Evolutionary conservation across 2,113 vertebrate genomes (phyloP).

Genomic region (Leiothrix lutea): DNA sequence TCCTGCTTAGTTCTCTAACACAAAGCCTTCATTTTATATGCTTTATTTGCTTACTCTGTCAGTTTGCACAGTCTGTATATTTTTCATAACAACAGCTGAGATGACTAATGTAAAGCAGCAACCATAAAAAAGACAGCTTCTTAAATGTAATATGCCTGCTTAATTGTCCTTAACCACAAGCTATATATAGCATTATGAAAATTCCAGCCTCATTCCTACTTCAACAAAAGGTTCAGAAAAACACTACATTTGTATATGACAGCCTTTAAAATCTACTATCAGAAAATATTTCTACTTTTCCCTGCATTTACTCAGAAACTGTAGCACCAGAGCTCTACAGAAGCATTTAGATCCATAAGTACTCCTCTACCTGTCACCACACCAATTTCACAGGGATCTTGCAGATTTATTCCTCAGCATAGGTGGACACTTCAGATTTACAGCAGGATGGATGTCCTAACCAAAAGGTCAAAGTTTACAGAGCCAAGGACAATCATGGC

Average conservation of each 20-base stretch:
- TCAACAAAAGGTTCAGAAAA: not conserved
- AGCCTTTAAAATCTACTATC: not conserved
- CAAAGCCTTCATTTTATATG: not conserved
- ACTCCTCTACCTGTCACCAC: not conserved
- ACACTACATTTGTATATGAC: not conserved
- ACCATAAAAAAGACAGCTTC: not conserved
- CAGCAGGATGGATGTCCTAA: not conserved
- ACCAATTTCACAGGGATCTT: not conserved
- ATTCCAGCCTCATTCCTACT: not conserved
- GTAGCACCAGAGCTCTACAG: not conserved
- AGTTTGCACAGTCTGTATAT: not conserved
- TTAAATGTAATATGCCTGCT: not conserved
- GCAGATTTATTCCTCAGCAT: not conserved
- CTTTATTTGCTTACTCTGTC: not conserved
- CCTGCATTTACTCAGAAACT: not conserved
- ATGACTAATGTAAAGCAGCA: not conserved
- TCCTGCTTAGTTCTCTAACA: not conserved
- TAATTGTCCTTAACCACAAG: conserved; percentile 1
- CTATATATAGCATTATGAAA: not conserved
- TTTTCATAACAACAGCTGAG: not conserved
- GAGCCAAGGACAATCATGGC: not conserved
- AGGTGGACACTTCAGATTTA: not conserved
- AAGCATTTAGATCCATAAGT: not conserved
- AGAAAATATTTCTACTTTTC: not conserved
- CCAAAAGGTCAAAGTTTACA: not conserved